Evolutionary conservation across 2,797 vertebrate species (phyloP).

Genomic region (Masticophis lateralis): DNA sequence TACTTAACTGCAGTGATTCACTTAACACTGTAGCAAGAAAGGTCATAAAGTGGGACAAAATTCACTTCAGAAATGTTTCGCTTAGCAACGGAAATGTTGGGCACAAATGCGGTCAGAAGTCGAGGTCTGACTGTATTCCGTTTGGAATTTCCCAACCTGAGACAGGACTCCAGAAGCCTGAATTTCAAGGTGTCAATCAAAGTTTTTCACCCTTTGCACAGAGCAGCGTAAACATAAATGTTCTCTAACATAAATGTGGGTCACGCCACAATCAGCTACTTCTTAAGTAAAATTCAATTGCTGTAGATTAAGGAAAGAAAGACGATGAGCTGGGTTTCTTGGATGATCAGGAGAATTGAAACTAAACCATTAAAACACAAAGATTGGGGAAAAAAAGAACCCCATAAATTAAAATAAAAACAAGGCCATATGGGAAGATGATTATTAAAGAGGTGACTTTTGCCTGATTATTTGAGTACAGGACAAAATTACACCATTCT

Average conservation of each 20-base stretch:
- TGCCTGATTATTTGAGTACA: background rate
- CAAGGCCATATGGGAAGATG: constrained; percentile 29
- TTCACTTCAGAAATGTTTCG: too few species aligned
- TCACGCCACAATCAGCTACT: constrained; percentile 45
- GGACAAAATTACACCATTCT: background rate
- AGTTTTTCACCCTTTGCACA: constrained; percentile 36
- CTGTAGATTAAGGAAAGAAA: constrained; percentile 45
- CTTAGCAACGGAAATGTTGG: too few species aligned
- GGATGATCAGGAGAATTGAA: constrained; percentile 42
- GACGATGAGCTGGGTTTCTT: constrained; percentile 32
- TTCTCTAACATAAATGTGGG: constrained; percentile 55
- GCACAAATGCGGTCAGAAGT: too few species aligned
- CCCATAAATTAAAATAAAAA: background rate
- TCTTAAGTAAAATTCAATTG: constrained; percentile 41
- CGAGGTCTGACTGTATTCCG: too few species aligned
- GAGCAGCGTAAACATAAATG: background rate
- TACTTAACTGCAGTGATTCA: too few species aligned
- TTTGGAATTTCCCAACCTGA: background rate
- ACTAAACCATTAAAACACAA: constrained; percentile 31
- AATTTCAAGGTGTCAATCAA: constrained; percentile 27
- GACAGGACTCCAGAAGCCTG: constrained; percentile 15
- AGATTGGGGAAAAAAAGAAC: background rate
- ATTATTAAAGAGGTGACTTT: constrained; percentile 39
- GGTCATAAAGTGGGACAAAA: too few species aligned
- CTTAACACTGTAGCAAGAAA: too few species aligned